A percentile compares a stretch with the other conserved stretches of the same genome.
Conservation (phyloP, 2,113 vertebrate genomes). For the Daboia siamensis region DNA sequence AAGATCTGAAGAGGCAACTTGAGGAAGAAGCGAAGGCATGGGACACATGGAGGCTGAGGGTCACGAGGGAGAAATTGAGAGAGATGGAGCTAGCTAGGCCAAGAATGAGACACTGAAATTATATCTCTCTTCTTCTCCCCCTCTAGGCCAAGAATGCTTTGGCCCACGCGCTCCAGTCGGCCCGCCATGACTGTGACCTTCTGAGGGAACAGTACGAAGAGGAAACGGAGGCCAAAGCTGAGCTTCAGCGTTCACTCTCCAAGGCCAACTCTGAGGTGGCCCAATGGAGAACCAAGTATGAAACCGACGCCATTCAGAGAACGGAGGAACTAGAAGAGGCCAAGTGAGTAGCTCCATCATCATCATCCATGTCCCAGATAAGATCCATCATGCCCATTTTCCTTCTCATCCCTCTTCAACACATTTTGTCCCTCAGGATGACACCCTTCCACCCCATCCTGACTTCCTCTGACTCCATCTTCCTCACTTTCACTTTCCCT, state of each 20-base stretch:
- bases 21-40: conserved; percentile 86
- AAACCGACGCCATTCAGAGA: conserved; percentile 90
- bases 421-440: background rate
- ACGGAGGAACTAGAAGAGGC: conserved; percentile 91
- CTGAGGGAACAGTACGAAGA: conserved; percentile 86
- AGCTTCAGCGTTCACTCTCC: conserved; percentile 79
- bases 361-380: background rate
- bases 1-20: conserved; percentile 86
- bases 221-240: conserved; percentile 82
- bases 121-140: background rate
- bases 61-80: background rate
- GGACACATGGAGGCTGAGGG: no score
- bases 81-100: background rate
- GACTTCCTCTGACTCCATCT: background rate
- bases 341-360: conserved; percentile 73
- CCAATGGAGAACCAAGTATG: conserved; percentile 90
- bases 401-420: background rate
- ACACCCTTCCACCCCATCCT: background rate
- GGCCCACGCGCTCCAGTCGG: conserved; percentile 81
- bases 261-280: conserved; percentile 86
- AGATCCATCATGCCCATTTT: background rate
- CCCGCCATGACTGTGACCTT: conserved; percentile 82
- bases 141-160: conserved; percentile 81
- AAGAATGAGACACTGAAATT: background rate
- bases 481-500: background rate